Conservation (phyloP, 2,113 vertebrate genomes). For the Gymnarchus niloticus region DNA sequence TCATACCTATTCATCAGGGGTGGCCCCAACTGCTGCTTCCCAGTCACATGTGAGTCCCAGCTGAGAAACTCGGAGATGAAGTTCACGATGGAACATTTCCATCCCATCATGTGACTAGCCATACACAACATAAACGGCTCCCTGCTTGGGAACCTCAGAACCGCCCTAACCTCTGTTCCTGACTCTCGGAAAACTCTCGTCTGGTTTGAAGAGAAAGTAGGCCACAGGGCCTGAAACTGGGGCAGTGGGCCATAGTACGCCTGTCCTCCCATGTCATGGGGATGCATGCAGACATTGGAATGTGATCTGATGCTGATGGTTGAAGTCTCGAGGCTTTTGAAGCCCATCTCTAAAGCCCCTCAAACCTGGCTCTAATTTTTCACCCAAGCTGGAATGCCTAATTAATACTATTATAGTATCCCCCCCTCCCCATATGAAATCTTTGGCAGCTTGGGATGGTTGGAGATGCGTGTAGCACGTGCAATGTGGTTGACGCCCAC, state of each 20-base stretch:
- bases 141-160: not conserved
- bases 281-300: not conserved
- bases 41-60: not conserved
- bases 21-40: not conserved
- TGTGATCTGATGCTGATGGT: not conserved
- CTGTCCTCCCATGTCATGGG: not conserved
- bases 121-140: not conserved
- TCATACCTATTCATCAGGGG: not conserved
- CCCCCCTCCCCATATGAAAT: not conserved
- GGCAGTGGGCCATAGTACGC: not conserved
- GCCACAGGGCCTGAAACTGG: not conserved
- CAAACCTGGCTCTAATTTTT: not conserved
- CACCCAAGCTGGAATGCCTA: not conserved
- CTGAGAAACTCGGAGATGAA: not conserved
- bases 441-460: not conserved
- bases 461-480: not conserved
- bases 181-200: not conserved
- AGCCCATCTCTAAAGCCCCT: not conserved
- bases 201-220: not conserved
- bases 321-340: not conserved
- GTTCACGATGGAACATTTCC: not conserved
- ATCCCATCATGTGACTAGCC: not conserved
- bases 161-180: not conserved
- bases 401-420: not conserved
- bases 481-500: no score